phyloP scores from a whole-genome alignment of 92 coral and sea anemone genomes.

The Desmophyllum pertusum region DNA sequence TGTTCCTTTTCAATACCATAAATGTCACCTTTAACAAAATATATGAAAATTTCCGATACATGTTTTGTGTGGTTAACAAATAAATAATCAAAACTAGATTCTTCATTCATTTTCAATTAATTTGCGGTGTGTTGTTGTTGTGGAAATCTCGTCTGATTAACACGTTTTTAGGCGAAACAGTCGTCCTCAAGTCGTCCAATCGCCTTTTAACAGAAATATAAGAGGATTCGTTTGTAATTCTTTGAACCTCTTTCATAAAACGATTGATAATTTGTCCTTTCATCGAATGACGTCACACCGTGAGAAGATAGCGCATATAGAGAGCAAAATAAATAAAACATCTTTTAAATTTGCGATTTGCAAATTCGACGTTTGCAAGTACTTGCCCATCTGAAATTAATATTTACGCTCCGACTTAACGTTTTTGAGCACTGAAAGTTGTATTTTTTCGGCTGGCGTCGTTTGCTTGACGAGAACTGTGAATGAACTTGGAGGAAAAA shows the following conservation, averaged over 20 bases:
- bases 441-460: background rate
- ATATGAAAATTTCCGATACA: too few relatives aligned
- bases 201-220: background rate
- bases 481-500: background rate
- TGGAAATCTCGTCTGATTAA: background rate
- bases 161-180: background rate
- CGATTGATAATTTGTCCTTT: background rate
- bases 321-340: conserved; percentile 15
- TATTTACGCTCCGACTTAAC: background rate
- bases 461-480: background rate
- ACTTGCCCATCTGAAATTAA: background rate
- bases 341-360: conserved; percentile 26
- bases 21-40: too few relatives aligned
- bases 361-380: conserved; percentile 14
- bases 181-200: background rate
- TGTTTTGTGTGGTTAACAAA: background rate
- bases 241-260: background rate
- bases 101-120: background rate
- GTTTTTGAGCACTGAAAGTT: background rate
- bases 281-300: conserved; percentile 16
- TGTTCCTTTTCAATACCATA: background rate
- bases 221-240: background rate
- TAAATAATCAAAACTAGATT: background rate
- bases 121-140: background rate
- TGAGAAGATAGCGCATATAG: background rate